Evolutionary conservation across 2,888 invertebrate species (phyloP).

Genomic region (Psylliodes chrysocephalus): DNA sequence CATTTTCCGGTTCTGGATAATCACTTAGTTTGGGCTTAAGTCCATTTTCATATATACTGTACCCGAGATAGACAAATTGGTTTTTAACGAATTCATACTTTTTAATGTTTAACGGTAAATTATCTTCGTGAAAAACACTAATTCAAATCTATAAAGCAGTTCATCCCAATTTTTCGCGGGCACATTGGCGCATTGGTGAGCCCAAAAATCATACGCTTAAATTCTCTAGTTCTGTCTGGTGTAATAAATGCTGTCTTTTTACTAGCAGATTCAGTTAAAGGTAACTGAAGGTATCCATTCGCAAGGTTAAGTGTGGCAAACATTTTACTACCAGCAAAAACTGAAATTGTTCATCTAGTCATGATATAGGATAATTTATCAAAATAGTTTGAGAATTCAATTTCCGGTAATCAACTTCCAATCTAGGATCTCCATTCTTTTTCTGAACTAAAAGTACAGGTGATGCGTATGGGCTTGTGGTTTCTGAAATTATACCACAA

Average conservation of each 20-base stretch:
- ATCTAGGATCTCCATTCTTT: slow-evolving; percentile 39
- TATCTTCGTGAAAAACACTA: slow-evolving; percentile 46
- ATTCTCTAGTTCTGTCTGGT: slow-evolving; percentile 47
- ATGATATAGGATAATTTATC: slow-evolving; percentile 43
- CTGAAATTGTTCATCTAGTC: slow-evolving; percentile 13
- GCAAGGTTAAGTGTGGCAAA: slow-evolving; percentile 21
- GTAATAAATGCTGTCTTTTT: slow-evolving; percentile 38
- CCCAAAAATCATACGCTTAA: slow-evolving; percentile 38
- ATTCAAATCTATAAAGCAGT: slow-evolving; percentile 44
- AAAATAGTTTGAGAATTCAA: slow-evolving; percentile 44
- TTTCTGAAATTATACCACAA: slow-evolving; percentile 28
- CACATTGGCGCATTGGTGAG: slow-evolving; percentile 22
- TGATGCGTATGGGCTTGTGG: slow-evolving; percentile 29
- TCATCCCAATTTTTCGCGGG: slow-evolving; percentile 38
- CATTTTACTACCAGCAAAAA: slow-evolving; percentile 4
- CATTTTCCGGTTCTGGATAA: slow-evolving; percentile 35
- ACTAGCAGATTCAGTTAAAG: slow-evolving; percentile 12
- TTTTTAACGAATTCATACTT: slow-evolving; percentile 53
- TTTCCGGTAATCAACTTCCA: slow-evolving; percentile 44
- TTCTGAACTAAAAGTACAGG: slow-evolving; percentile 44
- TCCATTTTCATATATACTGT: slow-evolving; percentile 27
- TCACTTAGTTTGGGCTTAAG: slow-evolving; percentile 34
- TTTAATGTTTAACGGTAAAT: slow-evolving; percentile 52
- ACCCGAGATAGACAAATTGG: slow-evolving; percentile 37
- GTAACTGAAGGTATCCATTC: slow-evolving; percentile 34